phyloP scores from a whole-genome alignment of 2,113 vertebrate species.

The Dicaeum eximium region DNA sequence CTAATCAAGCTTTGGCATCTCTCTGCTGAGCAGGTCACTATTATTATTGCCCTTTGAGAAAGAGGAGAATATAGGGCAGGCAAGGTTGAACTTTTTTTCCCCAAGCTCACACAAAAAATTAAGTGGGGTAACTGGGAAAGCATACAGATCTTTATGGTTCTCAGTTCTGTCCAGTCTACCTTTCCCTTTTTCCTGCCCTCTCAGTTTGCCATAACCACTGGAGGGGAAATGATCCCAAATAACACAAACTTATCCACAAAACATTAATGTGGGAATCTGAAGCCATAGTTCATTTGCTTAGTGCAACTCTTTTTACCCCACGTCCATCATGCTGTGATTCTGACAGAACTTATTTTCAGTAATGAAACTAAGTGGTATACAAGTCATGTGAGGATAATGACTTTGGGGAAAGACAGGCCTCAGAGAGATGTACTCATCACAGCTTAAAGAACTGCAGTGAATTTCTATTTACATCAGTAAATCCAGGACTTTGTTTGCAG shows the following conservation, averaged over 20 bases:
- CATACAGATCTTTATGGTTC: not conserved
- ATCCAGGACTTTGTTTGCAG: not conserved
- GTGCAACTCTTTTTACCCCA: not conserved
- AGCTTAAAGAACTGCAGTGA: not conserved
- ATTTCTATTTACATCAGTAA: not conserved
- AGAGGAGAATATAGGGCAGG: not conserved
- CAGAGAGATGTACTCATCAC: not conserved
- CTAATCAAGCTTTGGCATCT: not conserved
- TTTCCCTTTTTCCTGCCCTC: not conserved
- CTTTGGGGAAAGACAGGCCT: not conserved
- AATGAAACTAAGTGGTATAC: not conserved
- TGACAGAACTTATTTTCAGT: not conserved
- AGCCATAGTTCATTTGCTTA: not conserved
- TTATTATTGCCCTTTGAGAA: not conserved
- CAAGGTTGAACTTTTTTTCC: not conserved
- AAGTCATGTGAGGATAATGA: not conserved
- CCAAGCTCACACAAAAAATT: not conserved
- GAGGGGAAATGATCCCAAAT: not conserved
- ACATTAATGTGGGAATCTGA: not conserved
- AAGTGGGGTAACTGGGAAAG: not conserved
- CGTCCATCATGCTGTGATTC: not conserved
- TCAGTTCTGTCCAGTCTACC: not conserved
- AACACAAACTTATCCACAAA: not conserved
- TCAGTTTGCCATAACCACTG: not conserved
- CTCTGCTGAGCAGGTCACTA: not conserved